Evolutionary conservation across 1,140 invertebrate genomes (phyloP).

Genomic region (Drosophila saltans): DNA sequence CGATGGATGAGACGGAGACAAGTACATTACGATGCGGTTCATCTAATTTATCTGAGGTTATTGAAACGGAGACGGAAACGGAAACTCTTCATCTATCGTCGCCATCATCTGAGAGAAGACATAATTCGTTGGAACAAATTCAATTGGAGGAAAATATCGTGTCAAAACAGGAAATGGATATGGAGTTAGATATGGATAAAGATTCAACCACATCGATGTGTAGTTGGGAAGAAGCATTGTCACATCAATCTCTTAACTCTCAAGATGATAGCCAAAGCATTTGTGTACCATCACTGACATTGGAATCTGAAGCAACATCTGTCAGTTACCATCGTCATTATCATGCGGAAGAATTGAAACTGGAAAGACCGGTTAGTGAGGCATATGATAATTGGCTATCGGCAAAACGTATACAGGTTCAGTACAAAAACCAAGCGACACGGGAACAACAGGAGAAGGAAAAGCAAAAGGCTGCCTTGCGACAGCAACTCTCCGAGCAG

Average conservation of each 20-base stretch:
- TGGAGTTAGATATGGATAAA: slow-evolving; percentile 22
- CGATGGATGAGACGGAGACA: slow-evolving; percentile 57
- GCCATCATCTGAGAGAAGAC: neutral
- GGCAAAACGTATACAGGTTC: slow-evolving; percentile 42
- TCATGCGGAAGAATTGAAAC: slow-evolving; percentile 19
- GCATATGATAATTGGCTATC: slow-evolving; percentile 66
- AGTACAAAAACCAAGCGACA: slow-evolving; percentile 34
- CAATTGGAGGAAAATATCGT: neutral
- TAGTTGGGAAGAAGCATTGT: slow-evolving; percentile 58
- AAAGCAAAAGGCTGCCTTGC: slow-evolving; percentile 13
- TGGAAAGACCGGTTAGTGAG: slow-evolving; percentile 38
- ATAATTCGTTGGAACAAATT: neutral
- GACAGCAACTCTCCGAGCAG: slow-evolving; percentile 39
- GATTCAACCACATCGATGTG: slow-evolving; percentile 63
- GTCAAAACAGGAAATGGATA: neutral
- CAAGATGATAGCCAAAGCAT: slow-evolving; percentile 1
- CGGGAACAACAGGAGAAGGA: slow-evolving; percentile 15
- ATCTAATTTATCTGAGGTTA: slow-evolving; percentile 25
- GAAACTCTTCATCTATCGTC: slow-evolving; percentile 28
- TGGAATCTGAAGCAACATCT: slow-evolving; percentile 36
- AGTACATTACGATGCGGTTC: slow-evolving; percentile 54
- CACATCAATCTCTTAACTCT: slow-evolving; percentile 7
- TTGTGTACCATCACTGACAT: slow-evolving; percentile 36
- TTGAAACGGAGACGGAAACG: slow-evolving; percentile 39
- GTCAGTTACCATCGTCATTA: slow-evolving; percentile 31